Base-by-base conservation (phyloP, 2,113 vertebrate genomes). In the Cephalopterus ornatus region DNA sequence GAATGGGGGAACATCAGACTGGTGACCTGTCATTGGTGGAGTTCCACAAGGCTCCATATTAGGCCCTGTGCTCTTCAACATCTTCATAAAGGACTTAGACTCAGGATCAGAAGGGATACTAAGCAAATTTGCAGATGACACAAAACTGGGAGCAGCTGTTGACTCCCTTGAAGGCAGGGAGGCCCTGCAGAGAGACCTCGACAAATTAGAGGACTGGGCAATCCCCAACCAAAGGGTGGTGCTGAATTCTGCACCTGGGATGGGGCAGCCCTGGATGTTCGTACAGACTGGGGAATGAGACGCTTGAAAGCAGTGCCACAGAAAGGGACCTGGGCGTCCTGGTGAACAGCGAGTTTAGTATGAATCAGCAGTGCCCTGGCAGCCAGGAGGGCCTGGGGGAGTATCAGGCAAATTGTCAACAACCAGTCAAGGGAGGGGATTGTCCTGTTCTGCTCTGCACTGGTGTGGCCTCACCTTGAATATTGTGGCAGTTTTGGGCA, bases 301-400 rank as follows among this genome's bases (percentile, higher is more conserved):
- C 4, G 8, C 32, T 59, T 62, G 62, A 68, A 27, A 44, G 21
- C 37, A 68, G 3, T 5, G 1, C 35, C 5, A 5, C 0, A 0
- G 24, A 68, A 68, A 44, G 21, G 12, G 16, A 35, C 5, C 5
- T 32, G 26, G 3, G 6, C 5, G 5, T 35, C 26, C 32, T 37
- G 37, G 32, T 22, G 0, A 0, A 22, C 37, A 37, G 8, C 13
- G 52, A 32, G 17, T 2, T 18, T 26, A 67, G 3, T 14, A 6
- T 67, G 26, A 67, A 13, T 12, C 26, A 44, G 4, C 44, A 37
- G 8, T 27, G 44, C 23, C 19, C 42, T 75, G 71, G 44, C 21
- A 77, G 10, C 27, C 62, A 68, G 44, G 27, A 59, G 37, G 26
- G 21, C 17, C 53, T 16, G 23, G 5, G 17, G 12, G 16, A 2